Conservation (phyloP, 1,140 invertebrate species). For the Camponotus vicinus region DNA sequence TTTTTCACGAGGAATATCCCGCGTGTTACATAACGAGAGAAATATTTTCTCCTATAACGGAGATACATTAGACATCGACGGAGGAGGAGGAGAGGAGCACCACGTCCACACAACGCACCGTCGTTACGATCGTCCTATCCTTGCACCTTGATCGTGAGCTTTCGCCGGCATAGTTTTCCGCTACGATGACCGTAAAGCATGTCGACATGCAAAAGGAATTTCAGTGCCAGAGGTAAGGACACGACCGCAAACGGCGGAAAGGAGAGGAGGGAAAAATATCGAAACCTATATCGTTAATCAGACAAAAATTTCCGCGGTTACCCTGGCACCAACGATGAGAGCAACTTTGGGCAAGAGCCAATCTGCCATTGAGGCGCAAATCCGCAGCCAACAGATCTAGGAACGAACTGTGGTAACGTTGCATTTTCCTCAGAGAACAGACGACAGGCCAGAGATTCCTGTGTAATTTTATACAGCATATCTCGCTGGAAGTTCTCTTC, state of each 20-base stretch:
- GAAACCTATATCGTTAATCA: slow-evolving; percentile 82
- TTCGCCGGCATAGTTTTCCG: slow-evolving; percentile 45
- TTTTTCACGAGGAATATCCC: slow-evolving; percentile 9
- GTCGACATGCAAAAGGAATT: slow-evolving; percentile 44
- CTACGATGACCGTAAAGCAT: slow-evolving; percentile 50
- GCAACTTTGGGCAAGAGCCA: slow-evolving; percentile 81
- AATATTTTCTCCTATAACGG: slow-evolving; percentile 65
- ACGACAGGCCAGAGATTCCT: slow-evolving; percentile 71
- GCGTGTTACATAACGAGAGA: slow-evolving; percentile 62
- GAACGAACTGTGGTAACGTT: slow-evolving; percentile 41
- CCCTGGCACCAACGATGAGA: slow-evolving; percentile 75
- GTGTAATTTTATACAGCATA: slow-evolving; percentile 75
- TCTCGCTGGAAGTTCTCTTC: background rate
- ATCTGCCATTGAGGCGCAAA: slow-evolving; percentile 74
- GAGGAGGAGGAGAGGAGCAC: background rate
- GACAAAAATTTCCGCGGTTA: slow-evolving; percentile 81
- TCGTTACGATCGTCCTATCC: slow-evolving; percentile 26
- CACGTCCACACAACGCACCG: slow-evolving; percentile 35
- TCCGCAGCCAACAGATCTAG: slow-evolving; percentile 73
- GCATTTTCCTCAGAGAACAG: slow-evolving; percentile 33
- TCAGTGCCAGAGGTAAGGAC: slow-evolving; percentile 31
- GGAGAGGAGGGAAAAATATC: slow-evolving; percentile 73
- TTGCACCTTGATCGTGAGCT: slow-evolving; percentile 49
- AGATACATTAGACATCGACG: slow-evolving; percentile 27
- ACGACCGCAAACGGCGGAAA: background rate